Evolutionary conservation across 2,113 vertebrate species (phyloP).

Genomic region (Tympanuchus pallidicinctus): DNA sequence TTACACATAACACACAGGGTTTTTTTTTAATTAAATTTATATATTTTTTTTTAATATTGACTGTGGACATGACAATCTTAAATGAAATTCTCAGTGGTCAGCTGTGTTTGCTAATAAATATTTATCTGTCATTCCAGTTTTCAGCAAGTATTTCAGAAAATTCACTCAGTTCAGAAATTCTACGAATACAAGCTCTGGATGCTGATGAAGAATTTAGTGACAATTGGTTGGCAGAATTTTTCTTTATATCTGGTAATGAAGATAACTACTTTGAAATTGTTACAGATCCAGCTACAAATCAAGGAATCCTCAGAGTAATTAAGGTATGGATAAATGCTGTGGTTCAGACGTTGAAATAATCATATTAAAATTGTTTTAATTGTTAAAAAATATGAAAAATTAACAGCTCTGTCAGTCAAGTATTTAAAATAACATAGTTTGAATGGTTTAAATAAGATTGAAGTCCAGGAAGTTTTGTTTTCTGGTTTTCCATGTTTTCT

Average conservation of each 20-base stretch:
- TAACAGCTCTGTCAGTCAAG: not conserved
- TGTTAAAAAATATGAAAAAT: not conserved
- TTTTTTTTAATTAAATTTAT: not conserved
- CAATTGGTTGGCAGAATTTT: constrained; percentile 87
- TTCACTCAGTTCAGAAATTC: constrained; percentile 80
- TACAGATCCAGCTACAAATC: constrained; percentile 87
- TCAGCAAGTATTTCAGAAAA: constrained; percentile 88
- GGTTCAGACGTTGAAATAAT: not conserved
- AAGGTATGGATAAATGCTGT: constrained; percentile 74
- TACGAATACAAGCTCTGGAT: constrained; percentile 87
- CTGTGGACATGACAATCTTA: not conserved
- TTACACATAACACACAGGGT: not conserved
- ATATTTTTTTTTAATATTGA: not conserved
- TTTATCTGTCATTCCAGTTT: constrained; percentile 81
- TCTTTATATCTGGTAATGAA: constrained; percentile 91
- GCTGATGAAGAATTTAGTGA: constrained; percentile 81
- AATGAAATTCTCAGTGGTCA: not conserved
- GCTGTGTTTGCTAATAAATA: not conserved
- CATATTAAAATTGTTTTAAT: not conserved
- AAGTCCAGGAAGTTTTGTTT: not conserved
- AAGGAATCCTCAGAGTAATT: constrained; percentile 87
- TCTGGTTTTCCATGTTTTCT: not conserved
- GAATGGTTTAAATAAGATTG: not conserved
- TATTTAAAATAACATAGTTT: not conserved
- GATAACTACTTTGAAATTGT: constrained; percentile 87